A percentile compares a stretch with the other conserved stretches of the same genome.
These are phyloP conservation scores for Stigmatopora nigra DNA, from an alignment of 2,113 vertebrate genomes.

Conservation along the genomic window DNA sequence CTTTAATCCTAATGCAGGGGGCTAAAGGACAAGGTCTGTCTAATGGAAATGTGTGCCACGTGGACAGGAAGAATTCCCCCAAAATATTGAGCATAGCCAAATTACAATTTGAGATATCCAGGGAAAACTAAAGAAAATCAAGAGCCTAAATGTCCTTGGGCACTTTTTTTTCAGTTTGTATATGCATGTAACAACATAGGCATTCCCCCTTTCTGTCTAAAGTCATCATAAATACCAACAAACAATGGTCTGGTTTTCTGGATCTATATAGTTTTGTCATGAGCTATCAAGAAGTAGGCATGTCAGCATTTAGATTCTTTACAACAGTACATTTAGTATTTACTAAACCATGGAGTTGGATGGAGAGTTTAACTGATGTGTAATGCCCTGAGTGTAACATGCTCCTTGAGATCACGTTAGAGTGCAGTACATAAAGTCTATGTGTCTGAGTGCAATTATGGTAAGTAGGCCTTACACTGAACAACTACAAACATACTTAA, in stretches of 20 bases:
- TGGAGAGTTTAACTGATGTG: background rate
- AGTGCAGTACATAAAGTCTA: background rate
- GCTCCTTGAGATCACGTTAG: background rate
- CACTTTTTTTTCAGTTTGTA: too few relatives aligned
- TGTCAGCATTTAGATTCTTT: background rate
- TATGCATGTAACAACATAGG: background rate
- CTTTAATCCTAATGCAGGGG: background rate
- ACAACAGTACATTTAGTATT: background rate
- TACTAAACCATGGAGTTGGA: background rate
- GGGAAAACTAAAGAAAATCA: too few relatives aligned
- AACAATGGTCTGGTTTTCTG: slow-evolving; percentile 1
- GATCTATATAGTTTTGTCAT: slow-evolving; percentile 24
- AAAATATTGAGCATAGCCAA: slow-evolving; percentile 17
- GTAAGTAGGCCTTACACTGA: background rate
- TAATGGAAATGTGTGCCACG: slow-evolving; percentile 34
- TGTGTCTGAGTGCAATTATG: background rate
- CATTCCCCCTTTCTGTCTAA: slow-evolving; percentile 21
- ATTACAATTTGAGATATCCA: slow-evolving; percentile 24
- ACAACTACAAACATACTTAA: too few relatives aligned
- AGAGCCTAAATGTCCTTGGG: too few relatives aligned
- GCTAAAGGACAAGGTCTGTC: slow-evolving; percentile 51
- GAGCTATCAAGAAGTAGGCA: slow-evolving; percentile 1
- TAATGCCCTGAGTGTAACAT: background rate
- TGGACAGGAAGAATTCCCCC: slow-evolving; percentile 37
- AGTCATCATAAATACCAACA: slow-evolving; percentile 27